phyloP scores from a whole-genome alignment of 23 tunicate species.

The Styela clava region DNA sequence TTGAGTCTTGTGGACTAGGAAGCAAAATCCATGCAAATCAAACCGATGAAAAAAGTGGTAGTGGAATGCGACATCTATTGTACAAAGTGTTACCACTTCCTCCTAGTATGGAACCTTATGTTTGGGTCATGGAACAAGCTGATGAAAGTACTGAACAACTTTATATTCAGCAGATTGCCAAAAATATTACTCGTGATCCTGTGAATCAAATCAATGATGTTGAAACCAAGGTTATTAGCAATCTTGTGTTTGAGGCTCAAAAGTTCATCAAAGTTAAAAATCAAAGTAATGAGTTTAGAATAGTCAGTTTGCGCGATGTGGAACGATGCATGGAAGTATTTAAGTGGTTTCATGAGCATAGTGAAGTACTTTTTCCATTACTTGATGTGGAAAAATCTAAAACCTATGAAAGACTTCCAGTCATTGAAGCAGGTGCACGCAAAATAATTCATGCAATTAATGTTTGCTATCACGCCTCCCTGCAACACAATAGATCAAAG shows the following conservation, averaged over 20 bases:
- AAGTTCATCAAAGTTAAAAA: constrained; percentile 46
- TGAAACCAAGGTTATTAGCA: not conserved
- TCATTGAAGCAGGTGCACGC: not conserved
- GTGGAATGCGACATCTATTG: constrained; percentile 55
- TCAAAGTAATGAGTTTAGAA: constrained; percentile 36
- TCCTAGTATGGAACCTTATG: constrained; percentile 76
- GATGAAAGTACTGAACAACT: constrained; percentile 36
- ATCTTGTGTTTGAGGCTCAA: constrained; percentile 47
- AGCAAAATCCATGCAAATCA: constrained; percentile 46
- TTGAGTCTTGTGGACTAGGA: constrained; percentile 70
- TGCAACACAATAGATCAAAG: constrained; percentile 33
- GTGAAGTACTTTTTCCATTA: constrained; percentile 16
- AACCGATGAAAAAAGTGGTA: constrained; percentile 44
- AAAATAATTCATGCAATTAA: constrained; percentile 42
- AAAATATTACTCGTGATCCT: constrained; percentile 1
- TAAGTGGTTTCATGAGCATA: constrained; percentile 47
- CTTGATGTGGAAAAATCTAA: not conserved
- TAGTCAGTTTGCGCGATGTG: constrained; percentile 80
- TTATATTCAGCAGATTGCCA: constrained; percentile 58
- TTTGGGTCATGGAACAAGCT: constrained; percentile 65
- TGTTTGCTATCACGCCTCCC: constrained; percentile 61
- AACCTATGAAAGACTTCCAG: not conserved
- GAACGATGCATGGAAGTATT: constrained; percentile 58
- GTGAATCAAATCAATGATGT: not conserved
- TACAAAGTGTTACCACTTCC: constrained; percentile 70